Evolutionary conservation across 2,113 vertebrate species (phyloP), one percentile per base, ranked within the genome.

Genomic region (Panthera leo): DNA sequence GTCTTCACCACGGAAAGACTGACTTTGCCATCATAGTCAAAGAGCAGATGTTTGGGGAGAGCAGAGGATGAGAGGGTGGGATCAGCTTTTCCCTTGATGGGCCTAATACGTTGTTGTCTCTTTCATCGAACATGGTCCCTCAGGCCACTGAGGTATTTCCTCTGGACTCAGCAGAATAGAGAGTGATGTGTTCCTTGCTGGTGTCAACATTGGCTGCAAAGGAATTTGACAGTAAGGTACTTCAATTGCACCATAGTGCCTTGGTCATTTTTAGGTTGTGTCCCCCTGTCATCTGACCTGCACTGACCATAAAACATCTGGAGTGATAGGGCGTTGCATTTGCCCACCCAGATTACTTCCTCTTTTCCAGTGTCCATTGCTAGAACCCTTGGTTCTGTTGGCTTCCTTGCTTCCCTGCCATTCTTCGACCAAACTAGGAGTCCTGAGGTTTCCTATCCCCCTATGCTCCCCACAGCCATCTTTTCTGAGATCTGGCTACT

Each of bases 231-330:
- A 45, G 73, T 23, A 58, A 45, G 73, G 11, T 4, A 16, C 13
- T 71, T 71, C 1, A 39, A 14, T 14, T 58, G n/a, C 27, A 6
- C 2, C 13, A n/a, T 16, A 58, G 23, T 12, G 11, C 18, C 53
- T 29, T 11, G 0, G 70, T 48, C 70, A 27, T 29, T 16, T 15
- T 25, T 14, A 39, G 25, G 51, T 14, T 21, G 16, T 25, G 4
- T 23, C 21, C 45, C 3, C 15, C 5, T 14, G 55, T 58, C 0
- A 7, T 5, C 7, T 11, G 2, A 4, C 1, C 29, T 15, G 3
- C 15, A 3, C 25, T 63, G 68, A 45, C 63, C 27, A 13, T 11
- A 63, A 10, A 23, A 7, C 5, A 7, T 48, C 39, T 27, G 76
- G 34, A 36, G 23, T 48, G 70, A 31, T 5, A 2, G 0, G 65